Evolutionary conservation across 1,140 invertebrate species (phyloP), one percentile per base, ranked within the genome.

Genomic region (Leptoteleia sp.): DNA sequence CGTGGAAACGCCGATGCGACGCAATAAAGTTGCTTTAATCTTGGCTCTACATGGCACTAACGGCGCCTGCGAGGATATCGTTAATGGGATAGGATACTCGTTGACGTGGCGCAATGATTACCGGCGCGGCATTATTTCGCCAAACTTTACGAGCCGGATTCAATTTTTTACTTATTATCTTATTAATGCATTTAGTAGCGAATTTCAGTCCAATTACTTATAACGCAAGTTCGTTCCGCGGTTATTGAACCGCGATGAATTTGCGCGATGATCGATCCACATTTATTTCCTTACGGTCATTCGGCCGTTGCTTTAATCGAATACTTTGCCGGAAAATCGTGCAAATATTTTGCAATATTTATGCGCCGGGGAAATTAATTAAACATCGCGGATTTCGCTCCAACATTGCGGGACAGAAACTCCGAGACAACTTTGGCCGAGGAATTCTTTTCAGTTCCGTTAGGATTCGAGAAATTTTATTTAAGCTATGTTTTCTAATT

Each of bases 1-100:
- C 19, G 45, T 25, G 22, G 55, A 72, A 40, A 16, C 29, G 13
- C 47, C 16, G 47, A 8, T 50, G 38, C 55, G 38, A 52, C 35
- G 45, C 38, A 16, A 42, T 71, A 71, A 62, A 62, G 47, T 67
- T 50, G 38, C 50, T 52, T 61, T 64, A 75, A 65, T 75, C 42
- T n/a, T 59, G 22, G 37, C 25, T 16, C 35, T 52, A 62, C 40
- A 54, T 62, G 59, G 45, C 59, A 55, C 52, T 75, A 59, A 57
- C 50, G 13, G 27, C 22, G 37, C 27, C 48, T 64, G 64, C 48
- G 64, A 64, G 47, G 52, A 67, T 54, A 50, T 59, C 50, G 65
- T 78, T 81, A 78, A 81, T 81, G 68, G 61, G 61, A 67, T 81
- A 71, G 61, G 61, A 67, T 61, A 75, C 61, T 73, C 47, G 64